Conservation (phyloP, 2,113 vertebrate genomes). For the Chionis minor region DNA sequence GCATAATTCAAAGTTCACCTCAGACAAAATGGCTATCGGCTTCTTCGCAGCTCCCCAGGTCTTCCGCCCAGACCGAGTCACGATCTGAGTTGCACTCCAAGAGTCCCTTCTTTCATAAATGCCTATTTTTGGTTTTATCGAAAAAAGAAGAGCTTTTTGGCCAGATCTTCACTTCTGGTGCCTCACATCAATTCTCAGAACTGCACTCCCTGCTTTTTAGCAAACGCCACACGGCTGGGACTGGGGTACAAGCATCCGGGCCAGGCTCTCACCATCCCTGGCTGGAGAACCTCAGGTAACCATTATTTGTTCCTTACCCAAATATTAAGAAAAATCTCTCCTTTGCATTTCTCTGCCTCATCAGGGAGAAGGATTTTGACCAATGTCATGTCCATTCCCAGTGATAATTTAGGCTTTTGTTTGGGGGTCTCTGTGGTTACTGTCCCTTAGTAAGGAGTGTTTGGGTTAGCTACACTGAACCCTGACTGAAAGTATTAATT, state of each 20-base stretch:
- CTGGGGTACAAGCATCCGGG: not conserved
- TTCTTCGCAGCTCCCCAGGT: fast-evolving
- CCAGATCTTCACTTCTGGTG: not conserved
- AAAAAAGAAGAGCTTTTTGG: not conserved
- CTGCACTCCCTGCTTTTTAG: not conserved
- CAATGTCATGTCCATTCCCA: not conserved
- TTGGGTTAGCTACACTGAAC: not conserved
- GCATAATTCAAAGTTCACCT: not conserved
- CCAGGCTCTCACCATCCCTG: not conserved
- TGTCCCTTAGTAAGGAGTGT: not conserved
- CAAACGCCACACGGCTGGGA: not conserved
- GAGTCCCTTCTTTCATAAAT: not conserved
- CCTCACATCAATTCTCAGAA: not conserved
- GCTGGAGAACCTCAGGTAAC: not conserved
- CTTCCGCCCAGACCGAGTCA: not conserved
- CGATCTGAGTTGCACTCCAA: not conserved
- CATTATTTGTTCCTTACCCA: not conserved
- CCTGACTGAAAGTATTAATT: not conserved
- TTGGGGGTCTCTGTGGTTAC: not conserved
- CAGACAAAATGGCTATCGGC: not conserved
- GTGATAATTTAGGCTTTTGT: not conserved
- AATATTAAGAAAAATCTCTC: not conserved
- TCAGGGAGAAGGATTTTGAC: not conserved
- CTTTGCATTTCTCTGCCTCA: not conserved
- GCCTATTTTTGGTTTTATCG: not conserved